Evolutionary conservation across 2,888 invertebrate genomes (phyloP).

Genomic region (Leptopilina syphax): DNA sequence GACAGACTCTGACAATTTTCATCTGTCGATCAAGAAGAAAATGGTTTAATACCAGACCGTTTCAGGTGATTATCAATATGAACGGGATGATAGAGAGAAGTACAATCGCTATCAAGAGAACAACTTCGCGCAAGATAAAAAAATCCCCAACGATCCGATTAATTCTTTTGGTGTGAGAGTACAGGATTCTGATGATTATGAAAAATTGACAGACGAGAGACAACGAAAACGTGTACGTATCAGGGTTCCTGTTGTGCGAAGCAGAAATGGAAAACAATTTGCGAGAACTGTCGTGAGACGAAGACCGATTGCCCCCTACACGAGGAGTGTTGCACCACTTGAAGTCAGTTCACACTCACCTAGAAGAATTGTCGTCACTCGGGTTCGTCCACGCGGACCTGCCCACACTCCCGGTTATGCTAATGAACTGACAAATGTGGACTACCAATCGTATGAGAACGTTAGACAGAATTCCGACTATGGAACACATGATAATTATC

Average conservation of each 20-base stretch:
- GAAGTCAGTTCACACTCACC: conserved; percentile 59
- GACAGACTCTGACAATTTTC: background rate
- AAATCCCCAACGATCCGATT: background rate
- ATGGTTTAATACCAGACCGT: conserved; percentile 47
- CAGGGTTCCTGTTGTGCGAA: conserved; percentile 72
- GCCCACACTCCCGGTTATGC: conserved; percentile 15
- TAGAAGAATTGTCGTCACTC: conserved; percentile 69
- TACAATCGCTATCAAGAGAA: conserved; percentile 40
- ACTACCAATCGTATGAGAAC: background rate
- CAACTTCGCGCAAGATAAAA: conserved; percentile 20
- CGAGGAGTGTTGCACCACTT: conserved; percentile 47
- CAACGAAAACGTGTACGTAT: conserved; percentile 72
- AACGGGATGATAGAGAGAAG: conserved; percentile 42
- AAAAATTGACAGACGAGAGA: conserved; percentile 50
- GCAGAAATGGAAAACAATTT: conserved; percentile 66
- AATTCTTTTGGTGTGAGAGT: conserved; percentile 42
- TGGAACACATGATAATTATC: background rate
- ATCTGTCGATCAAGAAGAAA: background rate
- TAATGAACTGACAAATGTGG: conserved; percentile 21
- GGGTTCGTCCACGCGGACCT: conserved; percentile 50
- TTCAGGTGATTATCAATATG: conserved; percentile 53
- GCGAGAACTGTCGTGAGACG: conserved; percentile 72
- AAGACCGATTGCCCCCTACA: conserved; percentile 66
- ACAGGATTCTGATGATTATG: conserved; percentile 47
- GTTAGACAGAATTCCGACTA: background rate